phyloP scores from a whole-genome alignment of 2,113 vertebrate genomes.

The Anoura caudifer region DNA sequence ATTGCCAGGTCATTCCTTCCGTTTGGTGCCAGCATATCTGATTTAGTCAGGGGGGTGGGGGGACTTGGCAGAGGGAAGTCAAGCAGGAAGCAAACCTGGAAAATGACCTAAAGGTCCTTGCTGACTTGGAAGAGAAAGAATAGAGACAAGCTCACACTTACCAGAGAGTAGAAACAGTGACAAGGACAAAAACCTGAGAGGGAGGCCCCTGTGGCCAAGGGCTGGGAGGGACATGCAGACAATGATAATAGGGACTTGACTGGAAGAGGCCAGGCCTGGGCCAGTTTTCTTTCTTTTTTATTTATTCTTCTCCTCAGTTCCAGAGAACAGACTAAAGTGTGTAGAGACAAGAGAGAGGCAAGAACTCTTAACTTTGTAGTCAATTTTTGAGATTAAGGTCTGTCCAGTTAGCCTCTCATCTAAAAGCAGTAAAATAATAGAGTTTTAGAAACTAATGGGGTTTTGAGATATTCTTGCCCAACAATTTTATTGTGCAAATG shows the following conservation, averaged over 20 bases:
- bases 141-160: background rate
- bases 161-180: background rate
- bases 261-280: background rate
- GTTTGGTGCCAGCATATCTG: background rate
- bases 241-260: background rate
- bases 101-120: background rate
- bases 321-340: background rate
- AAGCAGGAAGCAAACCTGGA: background rate
- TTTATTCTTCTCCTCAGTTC: background rate
- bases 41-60: background rate
- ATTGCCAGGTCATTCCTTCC: background rate
- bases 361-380: background rate
- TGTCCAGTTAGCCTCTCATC: background rate
- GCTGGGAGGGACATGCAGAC: background rate
- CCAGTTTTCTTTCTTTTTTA: background rate
- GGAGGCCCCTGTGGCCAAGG: background rate
- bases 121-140: background rate
- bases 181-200: background rate
- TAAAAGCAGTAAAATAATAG: background rate
- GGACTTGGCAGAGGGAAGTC: background rate
- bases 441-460: background rate
- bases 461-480: background rate
- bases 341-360: background rate
- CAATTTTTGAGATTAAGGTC: background rate
- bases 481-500: background rate